phyloP scores from a whole-genome alignment of 2,113 vertebrate genomes.

The Platichthys stellatus region DNA sequence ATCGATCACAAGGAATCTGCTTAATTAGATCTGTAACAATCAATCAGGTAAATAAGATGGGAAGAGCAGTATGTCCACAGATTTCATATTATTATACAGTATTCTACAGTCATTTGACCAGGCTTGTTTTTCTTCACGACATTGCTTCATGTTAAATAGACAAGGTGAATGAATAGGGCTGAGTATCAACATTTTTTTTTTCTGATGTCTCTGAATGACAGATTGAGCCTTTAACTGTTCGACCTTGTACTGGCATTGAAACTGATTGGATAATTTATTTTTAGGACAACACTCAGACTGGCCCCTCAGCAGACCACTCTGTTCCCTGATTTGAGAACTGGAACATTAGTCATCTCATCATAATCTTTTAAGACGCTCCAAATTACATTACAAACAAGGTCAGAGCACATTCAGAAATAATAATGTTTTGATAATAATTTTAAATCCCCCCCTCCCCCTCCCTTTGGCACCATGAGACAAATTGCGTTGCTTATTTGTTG shows the following conservation, averaged over 20 bases:
- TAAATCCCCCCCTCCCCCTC: conserved; percentile 52
- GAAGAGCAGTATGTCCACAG: not conserved
- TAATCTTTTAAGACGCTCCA: conserved; percentile 74
- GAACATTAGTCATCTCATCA: conserved; percentile 65
- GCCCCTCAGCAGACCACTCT: conserved; percentile 30
- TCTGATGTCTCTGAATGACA: conserved; percentile 22
- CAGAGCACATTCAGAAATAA: conserved; percentile 69
- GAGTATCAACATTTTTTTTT: conserved; percentile 6
- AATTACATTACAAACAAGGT: conserved; percentile 75
- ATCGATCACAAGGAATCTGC: too few relatives aligned
- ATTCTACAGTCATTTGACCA: not conserved
- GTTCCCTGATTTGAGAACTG: conserved; percentile 48
- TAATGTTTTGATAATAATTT: conserved; percentile 68
- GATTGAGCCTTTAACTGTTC: conserved; percentile 27
- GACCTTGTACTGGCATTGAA: conserved; percentile 58
- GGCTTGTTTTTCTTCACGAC: not conserved
- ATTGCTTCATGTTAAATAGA: not conserved
- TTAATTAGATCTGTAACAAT: not conserved
- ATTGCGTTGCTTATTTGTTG: conserved; percentile 60
- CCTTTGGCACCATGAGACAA: conserved; percentile 50
- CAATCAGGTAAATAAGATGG: not conserved
- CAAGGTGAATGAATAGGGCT: conserved; percentile 5
- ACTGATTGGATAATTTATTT: conserved; percentile 41
- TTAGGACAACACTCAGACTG: conserved; percentile 29
- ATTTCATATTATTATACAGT: too few relatives aligned